Base-by-base conservation (phyloP, 1,140 invertebrate genomes). In the Penaeus japonicus region DNA sequence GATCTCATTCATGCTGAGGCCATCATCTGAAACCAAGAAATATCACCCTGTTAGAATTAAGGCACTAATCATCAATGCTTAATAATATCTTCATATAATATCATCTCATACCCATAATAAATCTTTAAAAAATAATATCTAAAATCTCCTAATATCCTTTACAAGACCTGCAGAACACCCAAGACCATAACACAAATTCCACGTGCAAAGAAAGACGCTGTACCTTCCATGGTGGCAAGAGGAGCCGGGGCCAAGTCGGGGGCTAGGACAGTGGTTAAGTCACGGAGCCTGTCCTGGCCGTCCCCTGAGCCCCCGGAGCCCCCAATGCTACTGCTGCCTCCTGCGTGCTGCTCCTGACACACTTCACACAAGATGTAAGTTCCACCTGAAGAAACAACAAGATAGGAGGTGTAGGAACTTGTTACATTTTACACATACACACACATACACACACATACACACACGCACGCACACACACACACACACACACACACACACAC, bases 301-400 rank as follows among this genome's bases (percentile, higher is more conserved):
- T 86, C 84, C 24, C 35, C 55, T 27, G 53, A n/a, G 53, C 78
- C 85, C 27, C 78, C 80, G 18, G 91, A 84, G 39, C 86, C 90
- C 7, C 90, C 81, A 10, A 87, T 77, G 17, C 90, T 57, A 4
- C 90, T 88, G 22, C 79, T 90, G 62, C 91, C 91, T 39, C 91
- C 91, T 22, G 92, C 91, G 89, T 94, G 93, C 75, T 92, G 92
- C n/a, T 93, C 92, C 59, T 93, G 92, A 91, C 94, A 95, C 32
- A 92, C 91, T 32, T 92, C 91, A 91, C 94, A 94, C 89, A 94
- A 92, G 5, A 93, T 91, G 88, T 94, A 94, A 85, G 92, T 92
- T 39, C 92, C 90, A 75, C 91, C 92, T 92, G 55, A 81, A 91
- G 91, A 89, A 57, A 85, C 4, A 83, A 32, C 27, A 22, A 35